Evolutionary conservation across 2,113 vertebrate species (phyloP).

Genomic region (Mus musculus): DNA sequence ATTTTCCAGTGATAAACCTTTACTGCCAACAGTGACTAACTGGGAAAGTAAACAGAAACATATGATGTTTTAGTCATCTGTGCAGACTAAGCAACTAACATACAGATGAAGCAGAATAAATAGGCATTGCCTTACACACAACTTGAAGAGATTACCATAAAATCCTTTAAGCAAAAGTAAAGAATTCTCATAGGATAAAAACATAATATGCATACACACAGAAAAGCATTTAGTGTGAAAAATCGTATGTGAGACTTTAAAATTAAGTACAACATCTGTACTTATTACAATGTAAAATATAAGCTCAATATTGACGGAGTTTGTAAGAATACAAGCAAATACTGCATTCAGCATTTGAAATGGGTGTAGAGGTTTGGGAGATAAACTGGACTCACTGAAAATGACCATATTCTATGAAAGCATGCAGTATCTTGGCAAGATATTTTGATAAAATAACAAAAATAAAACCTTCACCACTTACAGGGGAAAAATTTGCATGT

Average conservation of each 20-base stretch:
- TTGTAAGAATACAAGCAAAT: neutral
- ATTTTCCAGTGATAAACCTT: constrained; percentile 51
- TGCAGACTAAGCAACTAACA: constrained; percentile 37
- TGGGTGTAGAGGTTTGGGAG: neutral
- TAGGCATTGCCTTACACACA: neutral
- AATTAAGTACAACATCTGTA: neutral
- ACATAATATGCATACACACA: neutral
- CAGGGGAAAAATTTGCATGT: neutral
- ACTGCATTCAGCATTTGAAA: neutral
- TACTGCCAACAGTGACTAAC: constrained; percentile 38
- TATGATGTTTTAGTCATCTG: constrained; percentile 20
- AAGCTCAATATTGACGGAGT: neutral
- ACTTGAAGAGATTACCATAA: constrained; percentile 6
- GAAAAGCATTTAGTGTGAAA: constrained; percentile 54
- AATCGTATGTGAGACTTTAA: neutral
- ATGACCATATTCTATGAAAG: neutral
- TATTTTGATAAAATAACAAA: constrained; percentile 18
- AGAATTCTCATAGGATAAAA: neutral
- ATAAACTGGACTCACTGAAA: constrained; percentile 31
- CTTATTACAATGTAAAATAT: constrained; percentile 42
- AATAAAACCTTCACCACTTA: constrained; percentile 15
- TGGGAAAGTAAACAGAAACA: constrained; percentile 29
- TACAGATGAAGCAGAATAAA: neutral
- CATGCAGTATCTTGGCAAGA: constrained; percentile 43
- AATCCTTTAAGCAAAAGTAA: constrained; percentile 51